Evolutionary conservation across 2,113 vertebrate genomes (phyloP), one percentile per base, ranked within the genome.

Genomic region (Sinocyclocheilus anophthalmus): DNA sequence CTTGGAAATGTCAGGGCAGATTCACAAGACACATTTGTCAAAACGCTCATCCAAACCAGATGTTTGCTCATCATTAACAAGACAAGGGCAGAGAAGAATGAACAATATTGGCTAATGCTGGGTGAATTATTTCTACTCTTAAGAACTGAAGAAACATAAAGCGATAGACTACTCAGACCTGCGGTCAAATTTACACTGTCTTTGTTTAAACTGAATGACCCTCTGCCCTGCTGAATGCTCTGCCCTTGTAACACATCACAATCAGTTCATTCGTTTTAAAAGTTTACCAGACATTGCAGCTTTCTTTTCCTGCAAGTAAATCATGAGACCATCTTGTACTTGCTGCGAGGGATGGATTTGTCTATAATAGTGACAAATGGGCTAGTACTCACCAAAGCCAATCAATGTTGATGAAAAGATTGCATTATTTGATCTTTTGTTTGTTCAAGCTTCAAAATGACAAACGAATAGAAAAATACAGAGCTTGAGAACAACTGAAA

Each of bases 21-120:
- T 73, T 83, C 59, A 76, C 79, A 72, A 48, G 18, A 37, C 13
- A 13, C 57, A 80, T 67, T 84, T 86, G 76, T 84, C 30, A 84
- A 84, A 88, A 50, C 76, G 20, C 87, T 69, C 57, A 79, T 65
- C 63, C 30, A 48, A 80, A 84, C 81, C 87, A 88, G 81, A 84
- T 86, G 76, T 88, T 57, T 88, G 59, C 67, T 76, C 57, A 76
- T 88, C 69, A 76, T 80, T 84, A 88, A 86, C 78, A 67, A 18
- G 63, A 63, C 37, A 65, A 50, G 18, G 37, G n/a, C 22, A 8
- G 73, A 80, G 57, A 48, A 45, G 18, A 84, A 76, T 14, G n/a
- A 83, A 81, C 81, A 86, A 80, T 61, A 50, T 77, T 79, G 79
- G 84, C 55, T 22, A 33, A 57, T 80, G 78, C 26, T 20, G 6